phyloP scores from a whole-genome alignment of 1,140 invertebrate species.

The Rhysida immarginata region DNA sequence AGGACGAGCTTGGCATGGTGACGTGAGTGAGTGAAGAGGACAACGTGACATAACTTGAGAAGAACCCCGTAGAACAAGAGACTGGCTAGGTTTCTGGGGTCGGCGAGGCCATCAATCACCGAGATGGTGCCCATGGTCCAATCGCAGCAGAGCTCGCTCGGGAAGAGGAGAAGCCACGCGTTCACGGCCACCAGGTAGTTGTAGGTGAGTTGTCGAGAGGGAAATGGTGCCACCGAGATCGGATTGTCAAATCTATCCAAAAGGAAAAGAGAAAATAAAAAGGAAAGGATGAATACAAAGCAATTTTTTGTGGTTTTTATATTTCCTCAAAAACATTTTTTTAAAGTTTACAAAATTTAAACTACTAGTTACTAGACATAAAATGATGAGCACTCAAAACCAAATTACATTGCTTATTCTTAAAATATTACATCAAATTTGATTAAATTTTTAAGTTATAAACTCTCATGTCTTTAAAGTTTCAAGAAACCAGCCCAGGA shows the following conservation, averaged over 20 bases:
- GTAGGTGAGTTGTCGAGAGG: constrained; percentile 74
- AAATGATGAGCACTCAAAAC: too few species aligned
- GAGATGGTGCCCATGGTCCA: constrained; percentile 98
- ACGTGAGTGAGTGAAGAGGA: constrained; percentile 30
- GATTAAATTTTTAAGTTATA: too few species aligned
- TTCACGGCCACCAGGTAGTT: constrained; percentile 85
- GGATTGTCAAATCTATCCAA: constrained; percentile 77
- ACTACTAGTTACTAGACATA: too few species aligned
- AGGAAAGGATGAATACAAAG: too few species aligned
- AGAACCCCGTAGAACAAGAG: constrained; percentile 50
- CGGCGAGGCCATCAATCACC: constrained; percentile 57
- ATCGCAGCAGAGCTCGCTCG: constrained; percentile 83
- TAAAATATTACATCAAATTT: too few species aligned
- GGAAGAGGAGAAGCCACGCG: constrained; percentile 73
- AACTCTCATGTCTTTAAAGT: too few species aligned
- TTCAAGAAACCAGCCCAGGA: too few species aligned
- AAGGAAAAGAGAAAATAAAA: constrained; percentile 17
- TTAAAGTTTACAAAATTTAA: too few species aligned
- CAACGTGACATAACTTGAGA: constrained; percentile 43
- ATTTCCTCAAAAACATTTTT: too few species aligned
- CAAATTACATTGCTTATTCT: too few species aligned
- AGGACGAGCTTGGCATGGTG: not conserved
- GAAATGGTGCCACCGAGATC: constrained; percentile 59
- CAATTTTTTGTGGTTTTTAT: too few species aligned
- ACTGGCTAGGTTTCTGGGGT: constrained; percentile 72